Percentiles rank a stretch among this genome's conserved stretches.
These are phyloP conservation scores for Chaetodon trifasciatus DNA, from an alignment of 2,797 vertebrate species.

Conservation along the genomic window DNA sequence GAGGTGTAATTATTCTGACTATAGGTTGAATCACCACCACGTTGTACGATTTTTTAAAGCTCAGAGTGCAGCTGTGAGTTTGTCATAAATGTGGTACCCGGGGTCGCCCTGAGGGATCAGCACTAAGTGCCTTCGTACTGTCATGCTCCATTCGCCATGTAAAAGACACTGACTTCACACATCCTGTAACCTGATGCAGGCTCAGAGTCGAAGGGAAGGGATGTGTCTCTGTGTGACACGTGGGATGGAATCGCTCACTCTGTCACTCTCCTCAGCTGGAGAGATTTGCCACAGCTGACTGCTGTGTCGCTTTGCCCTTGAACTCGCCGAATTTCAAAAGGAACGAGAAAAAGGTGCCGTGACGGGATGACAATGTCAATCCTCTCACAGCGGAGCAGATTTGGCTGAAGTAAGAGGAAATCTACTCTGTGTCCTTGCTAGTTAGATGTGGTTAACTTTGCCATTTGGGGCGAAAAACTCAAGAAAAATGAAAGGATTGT, in stretches of 20 bases:
- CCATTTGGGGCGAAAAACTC: constrained; percentile 7
- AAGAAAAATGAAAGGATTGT: constrained; percentile 36
- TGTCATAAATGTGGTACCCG: constrained; percentile 24
- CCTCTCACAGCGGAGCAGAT: constrained; percentile 41
- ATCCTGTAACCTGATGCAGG: constrained; percentile 56
- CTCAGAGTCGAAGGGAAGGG: constrained; percentile 12
- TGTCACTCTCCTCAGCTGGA: constrained; percentile 47
- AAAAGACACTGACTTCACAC: constrained; percentile 54
- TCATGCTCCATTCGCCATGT: constrained; percentile 44
- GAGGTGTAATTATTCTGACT: constrained; percentile 8
- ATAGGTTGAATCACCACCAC: constrained; percentile 7
- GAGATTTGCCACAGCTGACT: constrained; percentile 62
- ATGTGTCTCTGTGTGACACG: constrained; percentile 30
- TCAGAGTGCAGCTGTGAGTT: constrained; percentile 17
- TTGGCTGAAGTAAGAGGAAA: constrained; percentile 36
- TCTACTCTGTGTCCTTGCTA: constrained; percentile 22
- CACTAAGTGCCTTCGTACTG: constrained; percentile 52
- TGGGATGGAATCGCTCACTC: constrained; percentile 35
- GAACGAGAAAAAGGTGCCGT: constrained; percentile 34
- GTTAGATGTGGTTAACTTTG: constrained; percentile 23
- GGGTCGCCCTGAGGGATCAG: constrained; percentile 43
- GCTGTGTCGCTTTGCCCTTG: constrained; percentile 69
- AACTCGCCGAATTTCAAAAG: constrained; percentile 61
- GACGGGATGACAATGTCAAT: constrained; percentile 46
- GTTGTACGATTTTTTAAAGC: constrained; percentile 7